These are phyloP conservation scores for Tethya wilhelma DNA, from an alignment of 37 sponge, comb jelly and placozoan genomes.

Conservation along the genomic window DNA sequence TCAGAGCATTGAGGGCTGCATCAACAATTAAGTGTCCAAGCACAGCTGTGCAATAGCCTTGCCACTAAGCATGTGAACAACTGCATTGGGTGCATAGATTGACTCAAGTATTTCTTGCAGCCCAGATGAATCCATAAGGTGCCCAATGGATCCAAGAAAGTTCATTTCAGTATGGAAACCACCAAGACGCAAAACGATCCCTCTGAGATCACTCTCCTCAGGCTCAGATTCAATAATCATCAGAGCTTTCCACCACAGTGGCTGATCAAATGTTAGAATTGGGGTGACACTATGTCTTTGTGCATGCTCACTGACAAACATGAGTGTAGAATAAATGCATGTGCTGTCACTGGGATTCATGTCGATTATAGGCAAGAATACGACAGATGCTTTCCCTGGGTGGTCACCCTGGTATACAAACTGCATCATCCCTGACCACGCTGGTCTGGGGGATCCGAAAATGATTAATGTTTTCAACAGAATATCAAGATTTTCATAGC, in stretches of 20 bases:
- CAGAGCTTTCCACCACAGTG: slow-evolving; percentile 63
- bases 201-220: slow-evolving; percentile 38
- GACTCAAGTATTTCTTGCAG: slow-evolving; percentile 22
- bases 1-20: slow-evolving; percentile 23
- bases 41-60: slow-evolving; percentile 28
- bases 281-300: slow-evolving; percentile 35
- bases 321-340: slow-evolving; percentile 53
- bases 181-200: slow-evolving; percentile 32
- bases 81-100: slow-evolving; percentile 35
- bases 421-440: slow-evolving; percentile 56
- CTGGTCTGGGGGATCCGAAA: slow-evolving; percentile 39
- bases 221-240: slow-evolving; percentile 48
- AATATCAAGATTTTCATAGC: slow-evolving; percentile 39
- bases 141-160: slow-evolving; percentile 22
- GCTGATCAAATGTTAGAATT: slow-evolving; percentile 44
- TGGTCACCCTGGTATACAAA: slow-evolving; percentile 39
- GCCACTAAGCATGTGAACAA: slow-evolving; percentile 20
- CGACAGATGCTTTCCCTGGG: slow-evolving; percentile 44
- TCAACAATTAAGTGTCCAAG: slow-evolving; percentile 20
- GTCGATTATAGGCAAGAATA: slow-evolving; percentile 47
- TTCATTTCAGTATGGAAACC: slow-evolving; percentile 23
- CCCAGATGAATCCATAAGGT: slow-evolving; percentile 26
- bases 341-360: slow-evolving; percentile 48
- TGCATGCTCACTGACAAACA: slow-evolving; percentile 49
- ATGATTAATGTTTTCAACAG: slow-evolving; percentile 15